Percentiles rank a stretch among this genome's conserved stretches.
These are phyloP conservation scores for Cyprinodon tularosa DNA, from an alignment of 2,113 vertebrate species.

Conservation along the genomic window DNA sequence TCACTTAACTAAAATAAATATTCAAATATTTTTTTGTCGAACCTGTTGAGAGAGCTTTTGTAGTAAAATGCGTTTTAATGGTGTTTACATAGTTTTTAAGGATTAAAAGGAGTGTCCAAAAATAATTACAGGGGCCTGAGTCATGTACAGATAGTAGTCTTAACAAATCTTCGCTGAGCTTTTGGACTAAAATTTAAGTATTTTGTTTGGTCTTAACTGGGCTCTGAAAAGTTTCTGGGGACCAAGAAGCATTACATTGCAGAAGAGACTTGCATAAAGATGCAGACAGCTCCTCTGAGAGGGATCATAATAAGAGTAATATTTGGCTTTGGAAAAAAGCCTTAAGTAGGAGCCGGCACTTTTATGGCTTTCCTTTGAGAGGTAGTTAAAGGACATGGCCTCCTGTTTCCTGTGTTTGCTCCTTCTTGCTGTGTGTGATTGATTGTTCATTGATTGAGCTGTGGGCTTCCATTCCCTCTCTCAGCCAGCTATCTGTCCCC, in stretches of 20 bases:
- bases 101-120: neutral
- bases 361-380: slow-evolving; percentile 72
- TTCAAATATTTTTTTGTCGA: neutral
- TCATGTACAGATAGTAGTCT: neutral
- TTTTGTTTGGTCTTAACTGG: neutral
- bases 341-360: slow-evolving; percentile 57
- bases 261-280: slow-evolving; percentile 28
- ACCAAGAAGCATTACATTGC: slow-evolving; percentile 15
- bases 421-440: slow-evolving; percentile 60
- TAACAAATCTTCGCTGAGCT: neutral
- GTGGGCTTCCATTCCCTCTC: slow-evolving; percentile 53
- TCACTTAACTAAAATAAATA: neutral
- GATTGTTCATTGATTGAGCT: slow-evolving; percentile 71
- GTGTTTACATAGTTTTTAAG: neutral
- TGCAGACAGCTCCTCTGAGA: slow-evolving; percentile 36
- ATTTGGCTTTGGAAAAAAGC: slow-evolving; percentile 60
- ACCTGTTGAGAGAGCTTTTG: neutral
- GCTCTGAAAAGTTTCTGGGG: neutral
- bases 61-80: neutral
- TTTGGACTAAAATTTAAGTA: neutral
- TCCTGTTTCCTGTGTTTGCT: slow-evolving; percentile 70
- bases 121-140: neutral
- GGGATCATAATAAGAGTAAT: slow-evolving; percentile 49
- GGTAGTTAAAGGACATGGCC: slow-evolving; percentile 69
- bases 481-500: slow-evolving; percentile 59